A percentile compares a stretch with the other conserved stretches of the same genome.
Evolutionary conservation across 2,797 vertebrate species (phyloP).

Genomic region (Australoheros facetus): DNA sequence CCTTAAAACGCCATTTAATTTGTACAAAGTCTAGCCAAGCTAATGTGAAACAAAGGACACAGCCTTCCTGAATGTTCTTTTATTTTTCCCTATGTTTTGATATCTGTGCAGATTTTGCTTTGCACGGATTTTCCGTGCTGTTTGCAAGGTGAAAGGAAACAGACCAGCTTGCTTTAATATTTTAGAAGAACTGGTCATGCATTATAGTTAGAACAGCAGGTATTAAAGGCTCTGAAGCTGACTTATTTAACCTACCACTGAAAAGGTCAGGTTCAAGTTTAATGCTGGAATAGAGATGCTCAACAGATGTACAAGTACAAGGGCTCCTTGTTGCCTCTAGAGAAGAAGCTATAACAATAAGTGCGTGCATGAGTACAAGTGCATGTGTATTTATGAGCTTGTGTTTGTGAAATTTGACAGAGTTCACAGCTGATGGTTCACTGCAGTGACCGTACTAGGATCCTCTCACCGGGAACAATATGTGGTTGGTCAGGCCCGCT

Average conservation of each 20-base stretch:
- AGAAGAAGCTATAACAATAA: constrained; percentile 28
- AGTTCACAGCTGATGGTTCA: constrained; percentile 50
- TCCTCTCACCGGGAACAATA: constrained; percentile 60
- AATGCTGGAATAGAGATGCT: constrained; percentile 42
- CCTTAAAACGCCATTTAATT: constrained; percentile 33
- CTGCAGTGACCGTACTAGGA: constrained; percentile 27
- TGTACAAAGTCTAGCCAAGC: constrained; percentile 28
- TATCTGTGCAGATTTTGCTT: constrained; percentile 39
- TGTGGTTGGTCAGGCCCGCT: constrained; percentile 61
- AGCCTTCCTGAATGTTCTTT: constrained; percentile 3
- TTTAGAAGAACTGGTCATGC: constrained; percentile 12
- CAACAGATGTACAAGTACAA: constrained; percentile 23
- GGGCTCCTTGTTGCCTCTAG: constrained; percentile 16
- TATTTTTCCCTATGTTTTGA: constrained; percentile 38
- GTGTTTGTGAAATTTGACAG: constrained; percentile 58
- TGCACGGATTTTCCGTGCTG: constrained; percentile 26
- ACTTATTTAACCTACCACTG: constrained; percentile 9
- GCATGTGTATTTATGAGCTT: constrained; percentile 2
- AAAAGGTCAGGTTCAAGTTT: constrained; percentile 67
- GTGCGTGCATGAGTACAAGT: background rate
- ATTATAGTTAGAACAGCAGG: constrained; percentile 31
- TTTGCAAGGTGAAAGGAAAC: constrained; percentile 13
- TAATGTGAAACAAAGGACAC: constrained; percentile 45
- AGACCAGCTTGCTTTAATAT: background rate
- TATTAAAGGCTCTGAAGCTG: constrained; percentile 10